Base-by-base conservation (phyloP, 2,113 vertebrate genomes). In the Corapipo altera region DNA sequence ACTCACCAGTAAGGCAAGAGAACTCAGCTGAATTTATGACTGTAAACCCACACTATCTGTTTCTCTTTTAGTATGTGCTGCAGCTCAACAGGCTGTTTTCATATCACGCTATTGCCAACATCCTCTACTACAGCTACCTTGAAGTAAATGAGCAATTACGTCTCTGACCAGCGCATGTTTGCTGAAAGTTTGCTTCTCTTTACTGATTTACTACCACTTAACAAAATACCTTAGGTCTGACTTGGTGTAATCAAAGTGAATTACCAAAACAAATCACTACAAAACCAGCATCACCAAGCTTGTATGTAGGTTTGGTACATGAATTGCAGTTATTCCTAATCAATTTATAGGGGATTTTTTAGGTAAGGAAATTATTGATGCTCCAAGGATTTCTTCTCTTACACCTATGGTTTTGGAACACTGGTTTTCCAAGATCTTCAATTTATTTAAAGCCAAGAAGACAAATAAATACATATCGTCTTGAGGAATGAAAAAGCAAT, bases 271-370 rank as follows among this genome's bases (percentile, higher is more conserved):
- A 1, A 52, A 76, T 33, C 59, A 24, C 48, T 51, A 39, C 20
- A 10, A 5, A 65, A 73, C 21, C 1, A 1, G 39, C 43, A 66
- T 27, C 0, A 1, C 6, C 23, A 35, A 24, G 26, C 41, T 54
- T 52, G 23, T 11, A 16, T 12, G 39, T 5, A 35, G 8, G 28
- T 80, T 61, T 62, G 18, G 19, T 66, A 70, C 9, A 12, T 12
- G 57, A 92, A 58, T 39, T n/a, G 12, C 11, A 44, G 30, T 9
- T 66, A 10, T 48, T 66, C 18, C 14, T 12, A 26, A 35, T 4
- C 17, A 35, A 26, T 41, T 70, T 41, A 9, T 13, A 35, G 14
- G 15, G 15, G n/a, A 4, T 9, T 49, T 51, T 66, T 82, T 23
- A 73, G 6, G 13, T 43, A 65, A 80, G 39, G 3, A 72, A 71